Percentiles rank a stretch among this genome's conserved stretches.
Evolutionary conservation across 2,888 invertebrate genomes (phyloP).

Genomic region (Dendrolimus pini): DNA sequence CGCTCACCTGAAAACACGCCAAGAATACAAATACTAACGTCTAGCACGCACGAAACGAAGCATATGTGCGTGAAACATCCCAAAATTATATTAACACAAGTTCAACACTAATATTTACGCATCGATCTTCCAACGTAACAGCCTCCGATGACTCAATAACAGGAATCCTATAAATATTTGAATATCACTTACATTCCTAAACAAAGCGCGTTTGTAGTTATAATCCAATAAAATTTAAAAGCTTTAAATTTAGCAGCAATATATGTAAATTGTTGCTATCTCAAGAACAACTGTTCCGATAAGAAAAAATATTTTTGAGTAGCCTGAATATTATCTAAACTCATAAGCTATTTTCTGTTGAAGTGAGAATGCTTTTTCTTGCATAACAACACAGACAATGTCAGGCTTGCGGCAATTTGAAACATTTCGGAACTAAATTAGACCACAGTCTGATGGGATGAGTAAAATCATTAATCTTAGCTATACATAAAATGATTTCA

Average conservation of each 20-base stretch:
- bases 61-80: not conserved
- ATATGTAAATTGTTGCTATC: too few relatives aligned
- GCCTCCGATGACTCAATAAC: not conserved
- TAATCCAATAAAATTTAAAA: not conserved
- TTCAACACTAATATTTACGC: conserved; percentile 14
- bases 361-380: too few relatives aligned
- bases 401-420: too few relatives aligned
- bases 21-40: conserved; percentile 18
- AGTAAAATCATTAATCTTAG: too few relatives aligned
- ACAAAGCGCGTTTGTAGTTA: not conserved
- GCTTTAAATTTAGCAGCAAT: not conserved
- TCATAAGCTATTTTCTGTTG: too few relatives aligned
- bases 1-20: conserved; percentile 27
- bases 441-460: too few relatives aligned
- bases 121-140: not conserved
- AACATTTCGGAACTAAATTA: too few relatives aligned
- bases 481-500: too few relatives aligned
- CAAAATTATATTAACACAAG: conserved; percentile 11
- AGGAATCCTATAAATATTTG: not conserved
- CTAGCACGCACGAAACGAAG: conserved; percentile 5
- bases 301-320: too few relatives aligned
- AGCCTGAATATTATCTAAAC: too few relatives aligned
- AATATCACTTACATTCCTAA: not conserved
- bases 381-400: too few relatives aligned
- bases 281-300: too few relatives aligned